phyloP scores from a whole-genome alignment of 1,140 invertebrate genomes.

The Papilio aristodemus region DNA sequence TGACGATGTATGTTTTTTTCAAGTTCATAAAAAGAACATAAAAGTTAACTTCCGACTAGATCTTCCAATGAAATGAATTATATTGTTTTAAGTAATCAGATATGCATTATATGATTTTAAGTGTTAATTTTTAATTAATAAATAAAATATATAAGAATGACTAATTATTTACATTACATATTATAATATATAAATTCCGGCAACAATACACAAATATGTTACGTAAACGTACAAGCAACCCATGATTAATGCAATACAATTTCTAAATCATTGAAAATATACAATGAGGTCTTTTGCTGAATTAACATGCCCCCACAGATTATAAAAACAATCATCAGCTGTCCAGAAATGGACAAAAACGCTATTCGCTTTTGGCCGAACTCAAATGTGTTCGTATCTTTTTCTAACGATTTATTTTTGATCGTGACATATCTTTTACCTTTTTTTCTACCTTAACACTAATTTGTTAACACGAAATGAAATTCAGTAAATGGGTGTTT shows the following conservation, averaged over 20 bases:
- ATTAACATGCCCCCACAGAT: too few species aligned
- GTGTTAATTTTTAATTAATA: background rate
- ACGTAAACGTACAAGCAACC: too few species aligned
- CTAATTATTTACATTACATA: background rate
- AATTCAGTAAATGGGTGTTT: background rate
- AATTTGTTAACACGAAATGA: background rate
- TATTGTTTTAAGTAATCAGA: background rate
- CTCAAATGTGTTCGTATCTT: too few species aligned
- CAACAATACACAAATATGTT: too few species aligned
- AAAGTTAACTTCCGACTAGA: slow-evolving; percentile 1
- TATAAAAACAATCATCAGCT: too few species aligned
- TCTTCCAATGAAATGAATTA: background rate
- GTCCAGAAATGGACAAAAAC: too few species aligned
- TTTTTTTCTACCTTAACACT: background rate
- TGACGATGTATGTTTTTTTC: background rate
- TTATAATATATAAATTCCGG: background rate
- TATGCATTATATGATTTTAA: background rate
- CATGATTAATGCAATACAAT: too few species aligned
- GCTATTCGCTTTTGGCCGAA: too few species aligned
- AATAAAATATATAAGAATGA: background rate
- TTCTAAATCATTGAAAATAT: too few species aligned
- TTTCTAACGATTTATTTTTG: too few species aligned
- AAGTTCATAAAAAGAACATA: background rate
- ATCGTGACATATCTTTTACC: too few species aligned
- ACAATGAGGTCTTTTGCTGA: too few species aligned